Evolutionary conservation across 2,888 invertebrate genomes (phyloP).

Genomic region (Mythimna ferrago): DNA sequence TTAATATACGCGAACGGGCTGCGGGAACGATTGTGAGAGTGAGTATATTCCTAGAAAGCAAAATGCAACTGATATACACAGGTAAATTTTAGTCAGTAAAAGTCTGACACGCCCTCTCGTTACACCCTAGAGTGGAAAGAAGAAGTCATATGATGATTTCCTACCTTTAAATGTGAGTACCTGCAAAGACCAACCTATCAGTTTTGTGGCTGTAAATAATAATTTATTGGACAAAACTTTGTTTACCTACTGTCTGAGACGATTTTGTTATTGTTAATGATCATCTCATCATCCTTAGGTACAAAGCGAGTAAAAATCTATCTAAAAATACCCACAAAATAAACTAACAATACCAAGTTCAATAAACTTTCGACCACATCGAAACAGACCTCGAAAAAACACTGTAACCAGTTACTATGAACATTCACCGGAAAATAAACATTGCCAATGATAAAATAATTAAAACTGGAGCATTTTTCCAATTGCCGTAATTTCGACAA

Average conservation of each 20-base stretch:
- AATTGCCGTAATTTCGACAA: constrained; percentile 30
- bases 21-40: too few species aligned
- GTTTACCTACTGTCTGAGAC: background rate
- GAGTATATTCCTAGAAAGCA: too few species aligned
- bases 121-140: too few species aligned
- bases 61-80: too few species aligned
- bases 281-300: background rate
- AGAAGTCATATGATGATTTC: too few species aligned
- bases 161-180: background rate
- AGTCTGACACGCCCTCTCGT: too few species aligned
- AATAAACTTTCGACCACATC: constrained; percentile 42
- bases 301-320: background rate
- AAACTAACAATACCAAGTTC: constrained; percentile 51
- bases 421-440: constrained; percentile 66
- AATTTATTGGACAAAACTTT: too few species aligned
- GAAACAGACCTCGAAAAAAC: constrained; percentile 56
- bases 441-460: constrained; percentile 59
- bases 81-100: too few species aligned
- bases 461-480: constrained; percentile 63
- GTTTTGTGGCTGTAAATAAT: too few species aligned
- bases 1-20: too few species aligned
- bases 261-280: background rate
- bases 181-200: too few species aligned
- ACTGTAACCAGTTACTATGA: constrained; percentile 50
- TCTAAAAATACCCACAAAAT: constrained; percentile 32